A percentile compares a stretch with the other conserved stretches of the same genome.
These are phyloP conservation scores for Archips xylosteana DNA, from an alignment of 2,888 invertebrate species.

Conservation along the genomic window DNA sequence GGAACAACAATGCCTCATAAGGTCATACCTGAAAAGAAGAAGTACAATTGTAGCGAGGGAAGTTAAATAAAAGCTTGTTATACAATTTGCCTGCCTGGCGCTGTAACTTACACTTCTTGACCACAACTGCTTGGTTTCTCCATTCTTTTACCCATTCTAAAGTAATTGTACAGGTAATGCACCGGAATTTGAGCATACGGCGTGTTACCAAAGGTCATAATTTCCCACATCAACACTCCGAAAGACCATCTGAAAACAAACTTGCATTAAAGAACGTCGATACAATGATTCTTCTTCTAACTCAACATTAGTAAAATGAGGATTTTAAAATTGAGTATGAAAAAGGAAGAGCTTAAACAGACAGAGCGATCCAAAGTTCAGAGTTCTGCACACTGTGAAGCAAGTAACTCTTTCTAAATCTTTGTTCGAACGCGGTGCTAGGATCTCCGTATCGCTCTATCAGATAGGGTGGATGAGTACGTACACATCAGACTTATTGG, in stretches of 20 bases:
- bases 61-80: too few species aligned
- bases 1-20: conserved; percentile 91
- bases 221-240: conserved; percentile 98
- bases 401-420: too few species aligned
- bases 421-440: too few species aligned
- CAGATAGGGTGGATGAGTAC: conserved; percentile 58
- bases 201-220: conserved; percentile 99
- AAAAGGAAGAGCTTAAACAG: too few species aligned
- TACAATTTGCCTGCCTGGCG: not conserved
- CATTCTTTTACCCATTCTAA: conserved; percentile 97
- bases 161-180: conserved; percentile 95
- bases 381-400: too few species aligned
- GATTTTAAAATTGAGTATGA: too few species aligned
- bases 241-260: conserved; percentile 92
- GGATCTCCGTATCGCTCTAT: too few species aligned
- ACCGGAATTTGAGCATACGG: conserved; percentile 98
- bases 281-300: too few species aligned
- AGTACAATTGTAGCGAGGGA: too few species aligned
- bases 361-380: too few species aligned
- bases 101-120: conserved; percentile 91
- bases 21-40: conserved; percentile 12
- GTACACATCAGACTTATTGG: conserved; percentile 95
- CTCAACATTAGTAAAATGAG: too few species aligned
- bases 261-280: not conserved
- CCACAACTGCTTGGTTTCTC: conserved; percentile 98